phyloP scores from a whole-genome alignment of 2,113 vertebrate species.

The Procapra przewalskii region DNA sequence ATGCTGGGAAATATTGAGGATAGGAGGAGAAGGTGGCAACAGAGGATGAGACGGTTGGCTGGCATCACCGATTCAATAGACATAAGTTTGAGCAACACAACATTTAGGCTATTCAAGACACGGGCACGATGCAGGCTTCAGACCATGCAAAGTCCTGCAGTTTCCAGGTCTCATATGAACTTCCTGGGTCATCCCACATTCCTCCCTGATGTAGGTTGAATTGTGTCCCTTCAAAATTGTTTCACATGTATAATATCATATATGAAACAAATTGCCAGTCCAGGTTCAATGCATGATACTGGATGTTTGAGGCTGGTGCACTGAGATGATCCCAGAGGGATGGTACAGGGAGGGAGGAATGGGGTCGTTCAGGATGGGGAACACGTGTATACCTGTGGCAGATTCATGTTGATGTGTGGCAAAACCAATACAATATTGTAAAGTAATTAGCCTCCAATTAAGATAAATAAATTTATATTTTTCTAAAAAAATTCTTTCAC shows the following conservation, averaged over 20 bases:
- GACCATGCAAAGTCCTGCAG: neutral
- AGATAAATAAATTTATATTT: too few relatives aligned
- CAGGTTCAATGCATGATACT: too few relatives aligned
- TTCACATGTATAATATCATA: too few relatives aligned
- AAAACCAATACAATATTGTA: too few relatives aligned
- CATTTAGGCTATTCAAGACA: neutral
- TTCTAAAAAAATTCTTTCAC: neutral
- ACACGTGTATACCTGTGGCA: too few relatives aligned
- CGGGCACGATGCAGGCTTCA: neutral
- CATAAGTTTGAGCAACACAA: neutral
- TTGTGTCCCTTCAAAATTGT: neutral
- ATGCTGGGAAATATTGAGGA: neutral
- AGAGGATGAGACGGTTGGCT: neutral
- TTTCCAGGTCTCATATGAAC: neutral
- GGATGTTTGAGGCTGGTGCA: too few relatives aligned
- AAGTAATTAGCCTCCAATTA: too few relatives aligned
- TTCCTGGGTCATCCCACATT: neutral
- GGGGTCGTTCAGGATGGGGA: too few relatives aligned
- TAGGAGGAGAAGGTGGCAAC: neutral
- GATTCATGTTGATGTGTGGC: too few relatives aligned
- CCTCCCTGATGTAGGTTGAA: neutral
- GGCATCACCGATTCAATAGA: neutral
- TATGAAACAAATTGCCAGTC: too few relatives aligned
- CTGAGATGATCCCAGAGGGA: too few relatives aligned
- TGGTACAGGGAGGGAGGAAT: too few relatives aligned